Percentiles rank a stretch among this genome's conserved stretches.
Evolutionary conservation across 2,888 invertebrate species (phyloP).

Genomic region (Agrilus biguttatus): DNA sequence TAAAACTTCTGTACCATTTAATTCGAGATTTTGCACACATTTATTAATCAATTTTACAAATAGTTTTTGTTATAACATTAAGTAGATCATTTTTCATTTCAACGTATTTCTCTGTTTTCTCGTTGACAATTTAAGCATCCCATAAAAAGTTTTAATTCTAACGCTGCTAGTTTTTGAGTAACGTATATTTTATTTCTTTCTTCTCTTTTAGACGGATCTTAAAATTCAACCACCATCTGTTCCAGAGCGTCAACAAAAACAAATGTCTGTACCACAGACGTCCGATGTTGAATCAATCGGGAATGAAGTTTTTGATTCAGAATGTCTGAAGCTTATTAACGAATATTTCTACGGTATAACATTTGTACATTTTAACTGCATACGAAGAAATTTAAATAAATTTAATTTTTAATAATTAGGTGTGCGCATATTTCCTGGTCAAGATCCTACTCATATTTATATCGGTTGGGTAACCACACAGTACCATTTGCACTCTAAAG

Average conservation of each 20-base stretch:
- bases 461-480: slow-evolving; percentile 99
- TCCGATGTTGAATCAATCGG: slow-evolving; percentile 67
- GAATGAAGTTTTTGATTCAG: slow-evolving; percentile 74
- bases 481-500: slow-evolving; percentile 81
- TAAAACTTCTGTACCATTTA: no score
- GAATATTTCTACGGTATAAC: slow-evolving; percentile 82
- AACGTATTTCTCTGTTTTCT: no score
- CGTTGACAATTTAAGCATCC: no score
- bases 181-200: no score
- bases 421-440: slow-evolving; percentile 79
- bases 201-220: slow-evolving; percentile 7
- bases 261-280: slow-evolving; percentile 56
- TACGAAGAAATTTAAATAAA: no score
- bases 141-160: no score
- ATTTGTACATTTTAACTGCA: background rate
- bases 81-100: no score
- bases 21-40: no score
- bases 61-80: no score
- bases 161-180: no score
- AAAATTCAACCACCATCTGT: slow-evolving; percentile 12
- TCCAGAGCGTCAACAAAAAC: slow-evolving; percentile 41
- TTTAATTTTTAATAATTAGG: slow-evolving; percentile 24
- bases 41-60: no score
- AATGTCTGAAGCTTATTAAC: slow-evolving; percentile 82
- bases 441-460: slow-evolving; percentile 88